These are phyloP conservation scores for Telmatherina bonti DNA, from an alignment of 2,797 vertebrate genomes.

Conservation along the genomic window DNA sequence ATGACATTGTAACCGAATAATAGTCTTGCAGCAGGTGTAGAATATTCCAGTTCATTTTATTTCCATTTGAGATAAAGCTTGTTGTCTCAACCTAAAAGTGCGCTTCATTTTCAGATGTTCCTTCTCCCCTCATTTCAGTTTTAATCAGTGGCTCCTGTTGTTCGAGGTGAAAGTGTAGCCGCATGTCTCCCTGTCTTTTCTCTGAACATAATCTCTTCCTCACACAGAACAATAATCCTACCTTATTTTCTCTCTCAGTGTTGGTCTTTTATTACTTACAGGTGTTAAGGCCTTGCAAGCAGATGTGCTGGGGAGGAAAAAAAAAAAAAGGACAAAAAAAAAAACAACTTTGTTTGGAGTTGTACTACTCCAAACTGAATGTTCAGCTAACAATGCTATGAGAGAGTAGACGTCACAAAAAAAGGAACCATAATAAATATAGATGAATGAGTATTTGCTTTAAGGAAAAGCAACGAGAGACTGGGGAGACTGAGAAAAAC, in stretches of 20 bases:
- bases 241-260: constrained; percentile 80
- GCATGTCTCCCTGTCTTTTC: constrained; percentile 78
- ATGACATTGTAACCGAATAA: constrained; percentile 61
- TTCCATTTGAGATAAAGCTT: constrained; percentile 69
- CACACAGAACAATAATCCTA: constrained; percentile 84
- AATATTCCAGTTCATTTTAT: constrained; percentile 64
- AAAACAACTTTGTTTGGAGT: constrained; percentile 77
- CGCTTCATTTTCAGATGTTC: constrained; percentile 63
- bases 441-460: constrained; percentile 64
- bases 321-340: not conserved
- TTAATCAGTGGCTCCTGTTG: constrained; percentile 73
- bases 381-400: constrained; percentile 58
- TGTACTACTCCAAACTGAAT: constrained; percentile 74
- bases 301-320: constrained; percentile 67
- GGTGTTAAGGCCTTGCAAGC: constrained; percentile 82
- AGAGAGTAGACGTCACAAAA: constrained; percentile 42
- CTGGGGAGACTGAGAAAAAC: constrained; percentile 46
- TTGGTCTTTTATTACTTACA: constrained; percentile 85
- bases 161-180: constrained; percentile 77
- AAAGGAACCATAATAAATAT: constrained; percentile 61
- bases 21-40: constrained; percentile 44
- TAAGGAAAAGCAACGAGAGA: constrained; percentile 50
- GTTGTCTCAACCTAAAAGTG: constrained; percentile 60
- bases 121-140: constrained; percentile 63
- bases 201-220: constrained; percentile 83